Conservation (phyloP, 2,888 invertebrate genomes). For the Ochropacha duplaris region DNA sequence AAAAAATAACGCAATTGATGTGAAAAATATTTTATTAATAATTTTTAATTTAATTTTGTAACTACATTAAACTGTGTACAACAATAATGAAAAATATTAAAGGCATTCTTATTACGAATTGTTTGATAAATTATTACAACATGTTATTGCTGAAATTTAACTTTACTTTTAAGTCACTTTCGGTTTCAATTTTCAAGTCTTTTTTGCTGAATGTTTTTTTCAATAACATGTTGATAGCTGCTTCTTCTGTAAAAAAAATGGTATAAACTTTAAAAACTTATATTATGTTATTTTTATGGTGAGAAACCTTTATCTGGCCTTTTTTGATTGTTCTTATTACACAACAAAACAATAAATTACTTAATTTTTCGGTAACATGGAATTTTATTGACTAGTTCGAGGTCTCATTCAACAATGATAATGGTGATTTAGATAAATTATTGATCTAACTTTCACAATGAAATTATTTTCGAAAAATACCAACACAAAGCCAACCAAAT, state of each 20-base stretch:
- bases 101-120: slow-evolving; percentile 45
- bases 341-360: too few relatives aligned
- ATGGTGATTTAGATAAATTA: too few relatives aligned
- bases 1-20: not conserved
- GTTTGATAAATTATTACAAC: slow-evolving; percentile 41
- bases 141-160: slow-evolving; percentile 65
- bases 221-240: slow-evolving; percentile 82
- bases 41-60: slow-evolving; percentile 18
- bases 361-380: too few relatives aligned
- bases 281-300: not conserved
- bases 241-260: slow-evolving; percentile 80
- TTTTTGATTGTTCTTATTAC: too few relatives aligned
- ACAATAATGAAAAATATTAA: slow-evolving; percentile 51
- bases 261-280: not conserved
- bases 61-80: slow-evolving; percentile 45
- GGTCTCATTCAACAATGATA: too few relatives aligned
- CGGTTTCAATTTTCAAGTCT: slow-evolving; percentile 73
- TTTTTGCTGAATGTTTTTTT: slow-evolving; percentile 82
- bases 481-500: too few relatives aligned
- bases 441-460: too few relatives aligned
- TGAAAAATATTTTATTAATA: slow-evolving; percentile 5
- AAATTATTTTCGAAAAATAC: too few relatives aligned
- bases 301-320: too few relatives aligned
- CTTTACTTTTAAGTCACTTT: slow-evolving; percentile 70
- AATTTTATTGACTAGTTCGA: too few relatives aligned